Evolutionary conservation across 37 sponge, comb jelly and placozoan genomes (phyloP).

Genomic region (Theonella swinhoei): DNA sequence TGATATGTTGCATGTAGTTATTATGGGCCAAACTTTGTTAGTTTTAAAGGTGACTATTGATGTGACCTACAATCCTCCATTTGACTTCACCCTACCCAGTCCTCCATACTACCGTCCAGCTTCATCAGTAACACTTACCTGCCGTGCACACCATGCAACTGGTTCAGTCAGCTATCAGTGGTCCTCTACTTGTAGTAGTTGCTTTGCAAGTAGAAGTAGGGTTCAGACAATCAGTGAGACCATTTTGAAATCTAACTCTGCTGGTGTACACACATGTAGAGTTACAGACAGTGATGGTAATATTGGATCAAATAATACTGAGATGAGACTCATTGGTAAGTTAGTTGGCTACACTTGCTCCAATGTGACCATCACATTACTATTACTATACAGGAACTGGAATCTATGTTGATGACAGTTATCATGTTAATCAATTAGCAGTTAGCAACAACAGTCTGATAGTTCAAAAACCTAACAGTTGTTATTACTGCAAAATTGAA

Average conservation of each 20-base stretch:
- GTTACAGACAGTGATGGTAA: neutral
- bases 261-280: constrained; percentile 20
- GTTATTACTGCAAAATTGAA: neutral
- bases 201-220: neutral
- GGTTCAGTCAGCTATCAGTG: constrained; percentile 8
- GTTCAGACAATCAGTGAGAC: neutral
- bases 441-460: neutral
- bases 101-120: constrained; percentile 29
- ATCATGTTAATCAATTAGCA: neutral
- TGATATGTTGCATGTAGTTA: neutral
- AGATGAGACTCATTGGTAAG: constrained; percentile 17
- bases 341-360: neutral
- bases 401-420: neutral
- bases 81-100: neutral
- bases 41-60: constrained; percentile 10
- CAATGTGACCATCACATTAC: neutral
- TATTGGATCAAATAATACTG: neutral
- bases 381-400: neutral
- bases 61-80: constrained; percentile 13
- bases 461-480: neutral
- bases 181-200: constrained; percentile 17
- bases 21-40: neutral
- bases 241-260: neutral
- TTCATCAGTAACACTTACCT: constrained; percentile 13
- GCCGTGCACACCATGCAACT: neutral